A percentile compares a stretch with the other conserved stretches of the same genome.
These are phyloP conservation scores for Embiotoca jacksoni DNA, from an alignment of 2,113 vertebrate species.

Conservation along the genomic window DNA sequence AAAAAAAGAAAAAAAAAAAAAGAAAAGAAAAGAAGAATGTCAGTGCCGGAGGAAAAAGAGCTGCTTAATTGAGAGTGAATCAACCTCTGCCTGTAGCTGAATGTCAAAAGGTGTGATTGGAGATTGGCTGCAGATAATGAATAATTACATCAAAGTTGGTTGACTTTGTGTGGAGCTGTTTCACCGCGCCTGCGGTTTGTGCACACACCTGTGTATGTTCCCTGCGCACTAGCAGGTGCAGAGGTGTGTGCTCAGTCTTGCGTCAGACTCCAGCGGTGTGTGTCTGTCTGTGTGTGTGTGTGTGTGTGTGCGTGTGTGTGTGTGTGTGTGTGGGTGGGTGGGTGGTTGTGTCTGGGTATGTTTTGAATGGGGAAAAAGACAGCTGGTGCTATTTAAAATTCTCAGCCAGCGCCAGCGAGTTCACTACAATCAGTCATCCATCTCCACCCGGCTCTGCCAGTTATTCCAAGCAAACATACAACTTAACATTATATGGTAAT, in stretches of 20 bases:
- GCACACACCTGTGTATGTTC: conserved; percentile 7
- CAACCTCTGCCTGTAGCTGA: conserved; percentile 69
- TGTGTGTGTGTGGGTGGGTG: conserved; percentile 21
- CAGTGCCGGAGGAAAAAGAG: conserved; percentile 64
- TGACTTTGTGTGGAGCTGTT: conserved; percentile 1
- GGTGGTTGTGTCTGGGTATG: conserved; percentile 41
- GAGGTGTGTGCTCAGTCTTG: conserved; percentile 55
- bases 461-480: conserved; percentile 34
- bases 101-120: conserved; percentile 79
- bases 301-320: conserved; percentile 17
- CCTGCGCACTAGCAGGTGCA: conserved; percentile 41
- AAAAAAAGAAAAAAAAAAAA: conserved; percentile 16
- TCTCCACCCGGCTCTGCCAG: conserved; percentile 22
- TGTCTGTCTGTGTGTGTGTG: conserved; percentile 24
- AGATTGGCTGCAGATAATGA: conserved; percentile 79
- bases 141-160: conserved; percentile 71
- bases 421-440: conserved; percentile 40
- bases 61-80: conserved; percentile 76
- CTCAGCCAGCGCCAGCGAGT: conserved; percentile 26
- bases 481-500: conserved; percentile 40
- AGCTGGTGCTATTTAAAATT: conserved; percentile 72
- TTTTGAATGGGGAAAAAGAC: conserved; percentile 62
- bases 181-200: not conserved
- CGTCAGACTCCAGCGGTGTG: conserved; percentile 29
- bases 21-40: conserved; percentile 40